Conservation (phyloP, 2,888 invertebrate species). For the Drosophila mimica region DNA sequence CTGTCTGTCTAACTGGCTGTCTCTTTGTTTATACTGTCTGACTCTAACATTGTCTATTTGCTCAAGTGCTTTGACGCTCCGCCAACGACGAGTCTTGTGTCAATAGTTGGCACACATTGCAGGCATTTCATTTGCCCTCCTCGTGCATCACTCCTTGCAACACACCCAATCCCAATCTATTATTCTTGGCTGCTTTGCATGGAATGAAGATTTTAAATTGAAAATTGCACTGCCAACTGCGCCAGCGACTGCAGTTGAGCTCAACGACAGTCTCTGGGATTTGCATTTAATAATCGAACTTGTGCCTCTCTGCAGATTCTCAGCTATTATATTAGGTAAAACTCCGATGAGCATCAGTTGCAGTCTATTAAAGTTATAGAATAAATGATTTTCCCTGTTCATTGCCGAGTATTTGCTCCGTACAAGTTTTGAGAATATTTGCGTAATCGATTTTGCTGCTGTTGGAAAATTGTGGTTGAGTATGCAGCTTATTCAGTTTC, state of each 20-base stretch:
- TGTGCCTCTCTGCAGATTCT: constrained; percentile 17
- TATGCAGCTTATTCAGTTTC: constrained; percentile 10
- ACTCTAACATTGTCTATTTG: constrained; percentile 66
- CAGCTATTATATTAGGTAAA: constrained; percentile 58
- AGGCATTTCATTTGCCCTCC: constrained; percentile 36
- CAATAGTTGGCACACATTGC: constrained; percentile 74
- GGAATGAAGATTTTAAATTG: constrained; percentile 74
- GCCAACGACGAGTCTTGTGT: constrained; percentile 67
- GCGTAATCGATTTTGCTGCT: constrained; percentile 60
- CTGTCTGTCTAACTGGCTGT: constrained; percentile 4
- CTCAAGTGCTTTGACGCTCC: constrained; percentile 69
- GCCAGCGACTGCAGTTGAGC: constrained; percentile 23
- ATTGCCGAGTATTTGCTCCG: constrained; percentile 8
- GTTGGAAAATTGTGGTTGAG: constrained; percentile 18
- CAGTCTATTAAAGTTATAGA: constrained; percentile 33
- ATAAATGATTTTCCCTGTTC: constrained; percentile 36
- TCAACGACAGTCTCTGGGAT: constrained; percentile 71
- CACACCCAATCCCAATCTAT: not conserved
- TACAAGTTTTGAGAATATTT: constrained; percentile 50
- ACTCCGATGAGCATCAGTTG: constrained; percentile 24
- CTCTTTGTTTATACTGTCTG: constrained; percentile 14
- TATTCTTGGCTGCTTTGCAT: constrained; percentile 61
- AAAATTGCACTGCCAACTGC: constrained; percentile 70
- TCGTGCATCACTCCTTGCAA: not conserved
- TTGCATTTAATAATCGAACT: constrained; percentile 77